A percentile compares a stretch with the other conserved stretches of the same genome.
These are phyloP conservation scores for Mastomys coucha DNA, from an alignment of 2,113 vertebrate species.

Conservation along the genomic window DNA sequence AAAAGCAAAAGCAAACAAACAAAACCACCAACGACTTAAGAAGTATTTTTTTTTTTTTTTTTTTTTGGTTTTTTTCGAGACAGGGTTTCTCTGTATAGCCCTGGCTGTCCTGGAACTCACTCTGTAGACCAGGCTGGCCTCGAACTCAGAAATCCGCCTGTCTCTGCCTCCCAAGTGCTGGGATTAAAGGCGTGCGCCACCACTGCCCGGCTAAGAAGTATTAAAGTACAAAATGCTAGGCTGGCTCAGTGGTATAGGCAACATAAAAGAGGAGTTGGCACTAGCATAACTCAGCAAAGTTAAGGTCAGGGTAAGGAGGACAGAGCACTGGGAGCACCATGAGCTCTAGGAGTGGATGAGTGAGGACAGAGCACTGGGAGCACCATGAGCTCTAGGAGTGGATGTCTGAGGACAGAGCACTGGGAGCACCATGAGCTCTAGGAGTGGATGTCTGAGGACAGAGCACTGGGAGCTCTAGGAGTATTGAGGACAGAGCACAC, in stretches of 20 bases:
- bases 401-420: background rate
- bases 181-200: too few relatives aligned
- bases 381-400: background rate
- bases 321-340: background rate
- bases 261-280: background rate
- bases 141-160: too few relatives aligned
- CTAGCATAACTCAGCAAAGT: background rate
- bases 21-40: background rate
- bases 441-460: background rate
- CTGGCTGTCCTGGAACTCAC: too few relatives aligned
- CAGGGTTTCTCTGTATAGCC: too few relatives aligned
- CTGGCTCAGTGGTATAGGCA: background rate
- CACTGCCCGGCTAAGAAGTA: too few relatives aligned
- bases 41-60: too few relatives aligned
- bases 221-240: slow-evolving; percentile 30
- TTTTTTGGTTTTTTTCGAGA: too few relatives aligned
- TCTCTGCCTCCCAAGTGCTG: too few relatives aligned
- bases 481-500: background rate
- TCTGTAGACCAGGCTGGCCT: too few relatives aligned
- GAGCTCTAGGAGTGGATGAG: background rate
- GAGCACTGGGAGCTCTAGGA: background rate
- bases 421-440: background rate
- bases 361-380: background rate
- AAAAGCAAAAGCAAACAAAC: background rate
- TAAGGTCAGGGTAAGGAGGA: background rate